Base-by-base conservation (phyloP, 2,888 invertebrate species). In the Allolobophora icterica region DNA sequence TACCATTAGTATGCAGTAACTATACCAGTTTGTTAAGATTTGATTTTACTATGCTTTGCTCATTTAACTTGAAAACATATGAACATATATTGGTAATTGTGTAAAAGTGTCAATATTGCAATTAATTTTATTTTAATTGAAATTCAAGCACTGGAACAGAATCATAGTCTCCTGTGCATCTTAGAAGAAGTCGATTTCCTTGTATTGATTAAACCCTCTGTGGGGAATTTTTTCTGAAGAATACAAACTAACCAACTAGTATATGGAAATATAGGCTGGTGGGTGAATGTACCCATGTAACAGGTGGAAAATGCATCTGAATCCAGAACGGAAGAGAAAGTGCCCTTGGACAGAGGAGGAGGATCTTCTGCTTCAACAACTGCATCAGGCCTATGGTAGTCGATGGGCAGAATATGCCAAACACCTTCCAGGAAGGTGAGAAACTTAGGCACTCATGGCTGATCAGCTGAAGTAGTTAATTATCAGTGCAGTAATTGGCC, bases 341-440 rank as follows among this genome's bases (percentile, higher is more conserved):
- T 11, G 3, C n/a, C 71, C 71, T 8, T 71, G 71, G 71, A 71
- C 71, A 71, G 71, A 71, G 30, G 71, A 71, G 30, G 71, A 71
- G 8, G 8, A n/a, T 71, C 30, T 71, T 71, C 11, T 30, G 71
- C 30, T 71, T 6, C 71, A 71, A 11, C 71, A 71, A 71, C n/a
- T 71, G 71, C 71, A 71, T n/a, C 71, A 30, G n/a, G 71, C n/a
- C n/a, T 71, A 71, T 71, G 71, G 71, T n/a, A 17, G 13, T 71
- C 71, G 8, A 71, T 71, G 71, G 71, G 71, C 8, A 8, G 71
- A 71, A 71, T 71, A 11, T 71, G 71, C 71, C 58, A 58, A 58
- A 24, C 58, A 58, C 71, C 71, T 71, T 71, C 71, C 71, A n/a
- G 71, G 71, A 71, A 71, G 71, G 71, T 71, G 71, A n/a, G 71